phyloP scores from a whole-genome alignment of 2,113 vertebrate species.

The Tragelaphus imberbis region DNA sequence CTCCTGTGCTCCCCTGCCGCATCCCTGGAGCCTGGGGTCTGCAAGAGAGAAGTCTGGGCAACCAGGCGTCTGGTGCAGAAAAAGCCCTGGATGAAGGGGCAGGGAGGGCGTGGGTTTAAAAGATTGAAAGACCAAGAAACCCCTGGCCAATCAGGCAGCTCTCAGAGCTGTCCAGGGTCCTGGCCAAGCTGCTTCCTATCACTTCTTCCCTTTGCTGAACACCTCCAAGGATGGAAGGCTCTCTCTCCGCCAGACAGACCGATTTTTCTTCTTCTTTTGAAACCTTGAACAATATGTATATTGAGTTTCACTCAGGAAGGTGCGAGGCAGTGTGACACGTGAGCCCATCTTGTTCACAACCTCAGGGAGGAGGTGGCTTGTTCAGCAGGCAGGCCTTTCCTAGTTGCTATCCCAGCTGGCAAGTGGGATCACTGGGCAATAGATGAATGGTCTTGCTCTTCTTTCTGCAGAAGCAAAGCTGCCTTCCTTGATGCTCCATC shows the following conservation, averaged over 20 bases:
- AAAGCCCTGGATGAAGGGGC: background rate
- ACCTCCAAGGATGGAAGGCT: background rate
- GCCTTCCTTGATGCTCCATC: background rate
- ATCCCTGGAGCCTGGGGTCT: background rate
- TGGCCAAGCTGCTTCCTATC: background rate
- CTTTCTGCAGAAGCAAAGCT: background rate
- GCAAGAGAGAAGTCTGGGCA: background rate
- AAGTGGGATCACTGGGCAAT: background rate
- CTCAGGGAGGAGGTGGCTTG: background rate
- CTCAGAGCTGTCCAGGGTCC: constrained; percentile 56
- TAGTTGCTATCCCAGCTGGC: background rate
- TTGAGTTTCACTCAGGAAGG: background rate
- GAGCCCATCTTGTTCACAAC: background rate
- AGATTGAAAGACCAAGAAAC: background rate
- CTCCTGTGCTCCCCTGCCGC: background rate
- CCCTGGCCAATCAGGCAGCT: rapidly evolving
- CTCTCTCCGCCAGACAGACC: background rate
- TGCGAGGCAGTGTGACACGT: rapidly evolving
- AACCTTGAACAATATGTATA: background rate
- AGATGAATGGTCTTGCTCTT: background rate
- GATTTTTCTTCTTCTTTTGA: background rate
- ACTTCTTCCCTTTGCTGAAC: rapidly evolving
- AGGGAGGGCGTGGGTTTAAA: background rate
- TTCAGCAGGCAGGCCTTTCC: background rate
- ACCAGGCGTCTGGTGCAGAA: background rate